Base-by-base conservation (phyloP, 2,888 invertebrate species). In the Dicranocentrus wangi region DNA sequence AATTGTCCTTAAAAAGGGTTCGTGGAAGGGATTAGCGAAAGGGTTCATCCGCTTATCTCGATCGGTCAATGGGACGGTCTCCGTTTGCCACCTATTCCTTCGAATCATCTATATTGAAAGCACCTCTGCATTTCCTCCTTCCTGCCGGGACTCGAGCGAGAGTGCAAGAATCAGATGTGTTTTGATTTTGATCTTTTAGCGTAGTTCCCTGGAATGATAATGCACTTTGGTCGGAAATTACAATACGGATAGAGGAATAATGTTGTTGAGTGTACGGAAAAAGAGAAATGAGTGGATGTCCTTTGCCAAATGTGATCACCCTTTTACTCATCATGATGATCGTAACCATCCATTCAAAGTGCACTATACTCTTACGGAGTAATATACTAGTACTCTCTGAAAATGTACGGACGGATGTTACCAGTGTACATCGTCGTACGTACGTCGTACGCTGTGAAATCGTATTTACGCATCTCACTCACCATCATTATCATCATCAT, bases 261-360 rank as follows among this genome's bases (percentile, higher is more conserved):
- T 7, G 47, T n/a, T 47, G 47, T 47, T 47, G 10, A 47, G 7
- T 47, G 7, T 7, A n/a, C 2, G n/a, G 47, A 32, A 47, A 32
- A 60, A 60, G 60, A 60, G 28, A 17, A 58, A 58, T 17, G 13
- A 28, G 7, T 28, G 23, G 5, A 60, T 60, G 60, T 17, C 60
- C 60, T 60, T 60, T 60, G 28, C 60, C 60, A 58, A 58, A 58
- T 58, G 58, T 58, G 15, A 58, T 58, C 27, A 58, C 27, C 58
- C 58, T 58, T 60, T 60, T 60, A 60, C 60, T 60, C 60, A 60
- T 60, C 60, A 32, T 60, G 32, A 32, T 60, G 32, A 58, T 17
- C 27, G 28, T 60, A 28, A 60, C 60, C 28, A 60, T 60, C 17
- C 60, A 60, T 60, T 60, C 60, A 60, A 60, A 28, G 60, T 28